Evolutionary conservation across 92 coral and sea anemone species (phyloP).

Genomic region (Phenganax marumi): DNA sequence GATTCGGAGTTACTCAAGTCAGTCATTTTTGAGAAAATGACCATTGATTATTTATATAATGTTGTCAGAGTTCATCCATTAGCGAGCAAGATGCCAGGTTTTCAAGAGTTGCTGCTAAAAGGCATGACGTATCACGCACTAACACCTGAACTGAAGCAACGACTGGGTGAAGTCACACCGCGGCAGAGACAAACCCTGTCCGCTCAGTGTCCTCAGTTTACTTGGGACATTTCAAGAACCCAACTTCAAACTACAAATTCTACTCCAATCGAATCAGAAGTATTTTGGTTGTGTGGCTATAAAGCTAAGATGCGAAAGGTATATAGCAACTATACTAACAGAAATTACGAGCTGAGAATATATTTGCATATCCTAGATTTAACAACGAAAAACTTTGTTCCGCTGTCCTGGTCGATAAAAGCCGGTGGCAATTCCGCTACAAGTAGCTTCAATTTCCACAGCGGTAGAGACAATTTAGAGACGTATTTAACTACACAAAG

Average conservation of each 20-base stretch:
- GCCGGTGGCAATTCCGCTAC: too few relatives aligned
- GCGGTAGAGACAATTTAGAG: too few relatives aligned
- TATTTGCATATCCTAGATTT: too few relatives aligned
- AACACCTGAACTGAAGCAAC: neutral
- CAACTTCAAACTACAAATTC: neutral
- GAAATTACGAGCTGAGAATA: too few relatives aligned
- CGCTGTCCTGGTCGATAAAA: too few relatives aligned
- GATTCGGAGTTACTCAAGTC: too few relatives aligned
- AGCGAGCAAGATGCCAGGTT: constrained; percentile 25
- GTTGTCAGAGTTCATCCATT: constrained; percentile 23
- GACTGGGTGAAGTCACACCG: neutral
- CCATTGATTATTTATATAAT: constrained; percentile 32
- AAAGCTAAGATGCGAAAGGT: neutral
- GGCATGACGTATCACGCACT: constrained; percentile 31
- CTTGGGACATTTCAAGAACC: neutral
- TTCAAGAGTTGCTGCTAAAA: constrained; percentile 9
- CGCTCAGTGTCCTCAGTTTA: constrained; percentile 3
- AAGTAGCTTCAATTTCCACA: too few relatives aligned
- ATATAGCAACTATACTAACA: too few relatives aligned
- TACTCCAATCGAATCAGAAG: neutral
- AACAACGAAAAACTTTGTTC: too few relatives aligned
- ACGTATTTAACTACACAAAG: too few relatives aligned
- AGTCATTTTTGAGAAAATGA: constrained; percentile 12
- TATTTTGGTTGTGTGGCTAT: neutral
- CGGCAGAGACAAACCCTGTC: neutral